Percentiles rank a stretch among this genome's conserved stretches.
These are phyloP conservation scores for Argentina silus DNA, from an alignment of 2,797 vertebrate species.

Conservation along the genomic window DNA sequence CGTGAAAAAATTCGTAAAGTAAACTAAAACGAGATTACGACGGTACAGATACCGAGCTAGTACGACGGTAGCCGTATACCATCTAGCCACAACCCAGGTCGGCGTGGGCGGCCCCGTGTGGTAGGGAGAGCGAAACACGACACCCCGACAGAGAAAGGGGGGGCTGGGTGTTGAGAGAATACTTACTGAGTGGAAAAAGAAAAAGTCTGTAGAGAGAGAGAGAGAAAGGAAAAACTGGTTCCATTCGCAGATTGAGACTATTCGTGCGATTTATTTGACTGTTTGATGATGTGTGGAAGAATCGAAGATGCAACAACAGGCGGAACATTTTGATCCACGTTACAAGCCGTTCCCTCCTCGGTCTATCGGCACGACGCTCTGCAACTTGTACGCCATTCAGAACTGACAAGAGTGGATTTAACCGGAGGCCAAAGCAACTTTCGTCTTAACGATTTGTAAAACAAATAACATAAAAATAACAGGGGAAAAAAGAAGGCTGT, in stretches of 20 bases:
- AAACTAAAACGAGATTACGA: no score
- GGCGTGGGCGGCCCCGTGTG: constrained; percentile 86
- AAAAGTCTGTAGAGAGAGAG: constrained; percentile 70
- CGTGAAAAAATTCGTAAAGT: no score
- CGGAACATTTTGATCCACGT: constrained; percentile 47
- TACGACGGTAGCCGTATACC: no score
- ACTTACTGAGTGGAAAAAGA: constrained; percentile 78
- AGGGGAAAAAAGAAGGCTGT: constrained; percentile 13
- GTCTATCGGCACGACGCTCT: constrained; percentile 54
- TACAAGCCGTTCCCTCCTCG: constrained; percentile 9
- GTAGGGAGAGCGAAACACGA: constrained; percentile 82
- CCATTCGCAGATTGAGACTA: constrained; percentile 45
- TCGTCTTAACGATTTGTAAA: constrained; percentile 29
- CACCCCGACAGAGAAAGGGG: constrained; percentile 68
- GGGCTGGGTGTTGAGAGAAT: constrained; percentile 44
- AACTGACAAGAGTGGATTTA: constrained; percentile 56
- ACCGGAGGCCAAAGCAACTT: constrained; percentile 54
- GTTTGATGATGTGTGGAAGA: constrained; percentile 56
- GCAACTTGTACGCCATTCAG: constrained; percentile 64
- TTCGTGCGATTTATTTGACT: constrained; percentile 45
- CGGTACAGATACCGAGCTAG: no score
- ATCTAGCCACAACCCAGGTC: constrained; percentile 31
- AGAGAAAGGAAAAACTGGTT: constrained; percentile 39
- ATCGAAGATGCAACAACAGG: constrained; percentile 65
- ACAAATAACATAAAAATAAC: neutral